These are phyloP conservation scores for Typhlichthys subterraneus DNA, from an alignment of 2,797 vertebrate genomes.

Conservation along the genomic window DNA sequence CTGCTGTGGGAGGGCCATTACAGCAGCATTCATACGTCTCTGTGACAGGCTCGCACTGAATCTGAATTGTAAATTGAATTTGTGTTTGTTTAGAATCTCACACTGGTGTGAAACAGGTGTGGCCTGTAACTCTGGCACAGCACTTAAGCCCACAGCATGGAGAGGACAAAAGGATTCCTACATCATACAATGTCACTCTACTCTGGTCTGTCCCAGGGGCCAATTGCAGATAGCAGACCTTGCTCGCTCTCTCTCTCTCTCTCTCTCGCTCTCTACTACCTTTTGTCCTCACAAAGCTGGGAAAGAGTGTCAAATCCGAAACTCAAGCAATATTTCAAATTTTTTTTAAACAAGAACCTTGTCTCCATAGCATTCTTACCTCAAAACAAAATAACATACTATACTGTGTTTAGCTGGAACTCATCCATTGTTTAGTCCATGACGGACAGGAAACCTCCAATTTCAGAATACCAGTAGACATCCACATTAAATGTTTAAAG, in stretches of 20 bases:
- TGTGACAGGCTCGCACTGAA: neutral
- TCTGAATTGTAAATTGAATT: constrained; percentile 15
- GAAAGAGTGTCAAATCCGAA: no score
- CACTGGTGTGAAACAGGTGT: neutral
- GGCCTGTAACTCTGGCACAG: constrained; percentile 25
- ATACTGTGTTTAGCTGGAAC: no score
- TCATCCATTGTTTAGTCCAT: no score
- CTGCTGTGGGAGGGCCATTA: neutral
- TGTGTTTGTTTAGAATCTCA: constrained; percentile 31
- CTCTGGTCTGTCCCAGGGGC: neutral
- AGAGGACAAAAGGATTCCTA: constrained; percentile 64
- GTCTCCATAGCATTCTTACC: no score
- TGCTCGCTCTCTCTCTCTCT: neutral
- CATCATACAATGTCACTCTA: constrained; percentile 55
- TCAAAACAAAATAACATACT: no score
- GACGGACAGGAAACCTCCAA: no score
- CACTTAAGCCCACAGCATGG: constrained; percentile 47
- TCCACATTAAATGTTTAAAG: no score
- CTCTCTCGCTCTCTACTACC: neutral
- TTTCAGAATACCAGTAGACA: no score
- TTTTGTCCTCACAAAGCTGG: neutral
- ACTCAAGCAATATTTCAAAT: neutral
- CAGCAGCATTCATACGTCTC: neutral
- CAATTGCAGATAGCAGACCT: constrained; percentile 1
- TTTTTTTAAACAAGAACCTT: no score